These are phyloP conservation scores for Parasteatoda tepidariorum DNA, from an alignment of 1,140 invertebrate species.

Conservation along the genomic window DNA sequence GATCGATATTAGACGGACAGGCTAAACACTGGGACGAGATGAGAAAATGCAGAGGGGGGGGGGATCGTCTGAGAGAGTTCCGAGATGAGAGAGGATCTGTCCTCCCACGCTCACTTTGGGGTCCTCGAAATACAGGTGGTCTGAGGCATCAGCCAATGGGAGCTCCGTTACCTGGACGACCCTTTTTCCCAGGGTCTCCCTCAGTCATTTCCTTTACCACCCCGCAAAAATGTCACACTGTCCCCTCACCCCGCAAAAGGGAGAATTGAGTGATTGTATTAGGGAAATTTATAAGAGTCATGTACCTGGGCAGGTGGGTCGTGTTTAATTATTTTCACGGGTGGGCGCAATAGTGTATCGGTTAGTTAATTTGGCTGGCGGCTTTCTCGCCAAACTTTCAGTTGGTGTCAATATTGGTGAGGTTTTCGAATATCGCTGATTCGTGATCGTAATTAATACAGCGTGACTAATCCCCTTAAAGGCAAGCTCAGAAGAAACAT, in stretches of 20 bases:
- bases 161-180: slow-evolving; percentile 35
- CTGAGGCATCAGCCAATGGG: slow-evolving; percentile 16
- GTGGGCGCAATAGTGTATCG: not conserved
- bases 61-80: not conserved
- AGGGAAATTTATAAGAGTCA: not conserved
- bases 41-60: not conserved
- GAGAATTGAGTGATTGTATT: not conserved
- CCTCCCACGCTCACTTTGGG: slow-evolving; percentile 11
- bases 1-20: not conserved
- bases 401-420: no score
- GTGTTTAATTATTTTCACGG: not conserved
- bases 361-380: not conserved
- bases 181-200: slow-evolving; percentile 22
- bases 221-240: slow-evolving; percentile 25
- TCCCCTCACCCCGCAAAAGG: not conserved
- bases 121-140: slow-evolving; percentile 2
- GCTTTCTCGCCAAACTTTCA: no score
- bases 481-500: not conserved
- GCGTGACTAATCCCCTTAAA: not conserved
- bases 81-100: not conserved
- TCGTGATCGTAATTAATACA: not conserved
- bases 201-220: slow-evolving; percentile 13
- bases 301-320: not conserved
- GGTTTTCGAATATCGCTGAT: not conserved
- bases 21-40: not conserved